A percentile compares a stretch with the other conserved stretches of the same genome.
phyloP scores from a whole-genome alignment of 1,140 invertebrate genomes.

The Trissolcus basalis region DNA sequence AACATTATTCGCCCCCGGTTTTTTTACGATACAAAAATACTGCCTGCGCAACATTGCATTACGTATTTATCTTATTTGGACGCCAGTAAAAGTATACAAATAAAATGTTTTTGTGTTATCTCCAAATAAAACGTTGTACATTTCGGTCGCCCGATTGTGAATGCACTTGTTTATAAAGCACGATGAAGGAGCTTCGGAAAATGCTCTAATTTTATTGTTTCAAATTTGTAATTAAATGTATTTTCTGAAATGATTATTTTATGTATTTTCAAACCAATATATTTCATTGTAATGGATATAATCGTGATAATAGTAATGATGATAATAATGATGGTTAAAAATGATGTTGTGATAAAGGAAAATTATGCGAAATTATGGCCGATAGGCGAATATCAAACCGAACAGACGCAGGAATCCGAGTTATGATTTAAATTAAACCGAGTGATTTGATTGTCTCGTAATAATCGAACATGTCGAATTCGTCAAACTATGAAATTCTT shows the following conservation, averaged over 20 bases:
- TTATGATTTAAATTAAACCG: slow-evolving; percentile 18
- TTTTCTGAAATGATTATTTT: too few relatives aligned
- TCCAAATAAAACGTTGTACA: slow-evolving; percentile 16
- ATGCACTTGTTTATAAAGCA: background rate
- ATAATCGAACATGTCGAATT: slow-evolving; percentile 46
- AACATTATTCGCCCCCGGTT: slow-evolving; percentile 28
- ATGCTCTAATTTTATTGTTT: background rate
- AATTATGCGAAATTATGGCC: too few relatives aligned
- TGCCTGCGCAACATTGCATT: slow-evolving; percentile 14
- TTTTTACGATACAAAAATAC: slow-evolving; percentile 22
- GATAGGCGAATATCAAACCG: too few relatives aligned
- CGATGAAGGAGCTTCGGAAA: background rate
- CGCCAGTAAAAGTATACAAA: slow-evolving; percentile 9
- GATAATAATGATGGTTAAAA: too few relatives aligned
- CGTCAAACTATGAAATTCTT: slow-evolving; percentile 55
- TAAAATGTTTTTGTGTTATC: slow-evolving; percentile 23
- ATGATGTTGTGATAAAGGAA: too few relatives aligned
- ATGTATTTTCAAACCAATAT: too few relatives aligned
- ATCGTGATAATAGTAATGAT: too few relatives aligned
- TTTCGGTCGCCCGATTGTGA: slow-evolving; percentile 6
- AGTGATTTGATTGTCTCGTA: slow-evolving; percentile 19
- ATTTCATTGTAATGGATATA: too few relatives aligned
- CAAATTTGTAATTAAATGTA: too few relatives aligned
- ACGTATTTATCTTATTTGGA: slow-evolving; percentile 34
- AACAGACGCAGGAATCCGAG: background rate